Evolutionary conservation across 2,113 vertebrate genomes (phyloP).

Genomic region (Columba janthina): DNA sequence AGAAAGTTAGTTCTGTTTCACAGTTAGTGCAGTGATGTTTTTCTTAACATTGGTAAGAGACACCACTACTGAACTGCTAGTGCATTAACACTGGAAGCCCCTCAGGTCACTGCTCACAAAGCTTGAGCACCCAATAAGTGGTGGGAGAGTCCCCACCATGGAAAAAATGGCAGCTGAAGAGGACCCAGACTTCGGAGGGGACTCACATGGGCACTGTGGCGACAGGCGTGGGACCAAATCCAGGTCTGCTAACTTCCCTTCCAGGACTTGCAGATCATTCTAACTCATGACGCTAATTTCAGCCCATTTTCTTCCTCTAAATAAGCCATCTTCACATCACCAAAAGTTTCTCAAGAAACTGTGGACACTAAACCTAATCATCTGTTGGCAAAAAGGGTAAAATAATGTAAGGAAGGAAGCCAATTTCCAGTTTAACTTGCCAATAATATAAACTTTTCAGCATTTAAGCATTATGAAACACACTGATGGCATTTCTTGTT

Average conservation of each 20-base stretch:
- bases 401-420: not conserved
- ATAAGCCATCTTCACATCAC: not conserved
- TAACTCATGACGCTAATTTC: not conserved
- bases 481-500: not conserved
- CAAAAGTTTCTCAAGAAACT: not conserved
- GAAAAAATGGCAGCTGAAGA: not conserved
- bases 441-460: not conserved
- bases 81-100: not conserved
- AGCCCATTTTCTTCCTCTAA: not conserved
- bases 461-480: not conserved
- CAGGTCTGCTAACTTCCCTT: not conserved
- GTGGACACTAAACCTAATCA: not conserved
- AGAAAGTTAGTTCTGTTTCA: not conserved
- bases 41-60: not conserved
- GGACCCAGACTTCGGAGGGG: not conserved
- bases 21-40: not conserved
- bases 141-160: accelerated
- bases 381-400: not conserved
- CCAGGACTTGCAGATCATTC: not conserved
- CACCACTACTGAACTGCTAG: not conserved
- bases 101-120: not conserved
- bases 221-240: not conserved
- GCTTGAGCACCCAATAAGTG: accelerated
- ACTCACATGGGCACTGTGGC: not conserved
- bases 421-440: not conserved